phyloP scores from a whole-genome alignment of 1,140 invertebrate genomes.

The Solen grandis region DNA sequence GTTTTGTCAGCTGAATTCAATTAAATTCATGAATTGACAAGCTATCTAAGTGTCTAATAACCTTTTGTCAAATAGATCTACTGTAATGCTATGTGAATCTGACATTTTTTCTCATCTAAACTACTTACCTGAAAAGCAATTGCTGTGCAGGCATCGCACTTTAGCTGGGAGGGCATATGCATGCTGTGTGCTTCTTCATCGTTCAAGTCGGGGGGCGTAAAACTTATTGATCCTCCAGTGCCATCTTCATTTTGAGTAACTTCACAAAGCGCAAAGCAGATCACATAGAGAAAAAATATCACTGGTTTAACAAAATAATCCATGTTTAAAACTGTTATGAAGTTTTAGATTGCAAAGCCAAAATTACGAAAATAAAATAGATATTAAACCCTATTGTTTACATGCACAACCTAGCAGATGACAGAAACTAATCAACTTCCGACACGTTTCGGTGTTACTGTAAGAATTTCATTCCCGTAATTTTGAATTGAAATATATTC shows the following conservation, averaged over 20 bases:
- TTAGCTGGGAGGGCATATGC: slow-evolving; percentile 74
- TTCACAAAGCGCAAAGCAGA: slow-evolving; percentile 3
- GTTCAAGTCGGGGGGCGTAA: slow-evolving; percentile 66
- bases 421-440: slow-evolving; percentile 50
- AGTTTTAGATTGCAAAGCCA: too few relatives aligned
- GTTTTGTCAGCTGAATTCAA: too few relatives aligned
- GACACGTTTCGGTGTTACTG: slow-evolving; percentile 28
- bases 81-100: too few relatives aligned
- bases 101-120: too few relatives aligned
- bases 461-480: too few relatives aligned
- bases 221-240: slow-evolving; percentile 54
- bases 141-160: slow-evolving; percentile 77
- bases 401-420: slow-evolving; percentile 48
- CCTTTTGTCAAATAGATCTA: too few relatives aligned
- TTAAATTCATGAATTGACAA: too few relatives aligned
- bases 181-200: slow-evolving; percentile 76
- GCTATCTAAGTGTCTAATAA: too few relatives aligned
- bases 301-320: too few relatives aligned
- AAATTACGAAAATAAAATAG: not conserved
- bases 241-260: slow-evolving; percentile 53
- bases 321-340: too few relatives aligned
- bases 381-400: slow-evolving; percentile 40
- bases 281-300: too few relatives aligned
- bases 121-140: slow-evolving; percentile 73
- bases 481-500: too few relatives aligned